Evolutionary conservation across 2,888 invertebrate species (phyloP), one percentile per base, ranked within the genome.

Genomic region (Phragmatobia fuliginosa): DNA sequence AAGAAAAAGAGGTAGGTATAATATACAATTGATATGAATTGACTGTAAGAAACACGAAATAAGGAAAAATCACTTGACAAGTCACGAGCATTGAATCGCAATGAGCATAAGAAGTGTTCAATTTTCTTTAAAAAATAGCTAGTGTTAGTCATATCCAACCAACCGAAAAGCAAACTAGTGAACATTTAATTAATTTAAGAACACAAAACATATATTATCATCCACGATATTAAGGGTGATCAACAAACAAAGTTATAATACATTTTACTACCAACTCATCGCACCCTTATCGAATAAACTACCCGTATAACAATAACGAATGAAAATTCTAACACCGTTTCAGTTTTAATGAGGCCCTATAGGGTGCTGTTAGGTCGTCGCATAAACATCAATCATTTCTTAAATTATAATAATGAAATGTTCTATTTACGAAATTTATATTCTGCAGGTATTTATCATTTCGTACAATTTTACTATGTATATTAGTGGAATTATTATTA

Each of bases 291-390:
- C 25, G 52, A 33, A 25, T 45, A 67, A 67, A 64, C 64, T 52
- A 62, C 38, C 71, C 71, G 45, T 68, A 65, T 68, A 68, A 71
- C 68, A 65, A 65, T 71, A 71, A 71, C 56, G 67, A 69, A 72
- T 69, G 66, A 67, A 69, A 69, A 62, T 58, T 68, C 25, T 60
- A 62, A 62, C 59, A 66, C 45, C 66, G 60, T 56, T 60, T 56
- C 70, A 71, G 73, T 73, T 73, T 62, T 64, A 71, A 70, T 68
- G 56, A 62, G 62, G 62, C 36, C 64, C 64, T 28, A 70, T 72
- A 73, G 62, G 66, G 36, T 62, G 18, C 49, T 66, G 25, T 62
- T 60, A 36, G 8, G 11, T 31, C 52, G 61, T 38, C 32, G 38
- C 31, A 38, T 38, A 36, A 59, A 66, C 62, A 62, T 68, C 56